phyloP scores from a whole-genome alignment of 2,888 invertebrate genomes.

The Troides oblongomaculatus region DNA sequence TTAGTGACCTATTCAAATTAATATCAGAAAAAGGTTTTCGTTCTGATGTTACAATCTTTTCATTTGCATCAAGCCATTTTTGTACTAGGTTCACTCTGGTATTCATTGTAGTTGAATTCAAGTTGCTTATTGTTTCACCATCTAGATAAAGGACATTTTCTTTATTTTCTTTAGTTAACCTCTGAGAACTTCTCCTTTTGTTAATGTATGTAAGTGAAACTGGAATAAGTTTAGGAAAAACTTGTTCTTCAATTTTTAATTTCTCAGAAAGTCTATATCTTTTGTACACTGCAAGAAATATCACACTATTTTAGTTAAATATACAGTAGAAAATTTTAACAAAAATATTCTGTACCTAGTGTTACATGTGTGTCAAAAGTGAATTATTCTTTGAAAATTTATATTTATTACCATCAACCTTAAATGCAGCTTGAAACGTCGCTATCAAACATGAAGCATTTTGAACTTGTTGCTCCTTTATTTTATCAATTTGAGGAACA shows the following conservation, averaged over 20 bases:
- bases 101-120: constrained; percentile 49
- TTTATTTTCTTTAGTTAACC: constrained; percentile 40
- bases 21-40: constrained; percentile 62
- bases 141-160: constrained; percentile 43
- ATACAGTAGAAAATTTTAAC: neutral
- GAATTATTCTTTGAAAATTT: neutral
- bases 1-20: constrained; percentile 47
- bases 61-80: constrained; percentile 59
- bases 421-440: constrained; percentile 53
- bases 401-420: constrained; percentile 54
- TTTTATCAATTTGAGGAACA: constrained; percentile 43
- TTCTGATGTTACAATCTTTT: constrained; percentile 35
- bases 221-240: constrained; percentile 72
- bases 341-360: neutral
- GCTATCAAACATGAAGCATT: constrained; percentile 49
- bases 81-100: constrained; percentile 53
- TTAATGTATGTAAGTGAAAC: constrained; percentile 64
- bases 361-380: neutral
- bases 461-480: constrained; percentile 44
- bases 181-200: constrained; percentile 55
- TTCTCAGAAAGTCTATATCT: constrained; percentile 57
- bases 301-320: neutral
- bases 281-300: constrained; percentile 53
- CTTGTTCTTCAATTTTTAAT: constrained; percentile 59
- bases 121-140: constrained; percentile 50